Conservation (phyloP, 2,797 vertebrate species). For the Psittacula echo region DNA sequence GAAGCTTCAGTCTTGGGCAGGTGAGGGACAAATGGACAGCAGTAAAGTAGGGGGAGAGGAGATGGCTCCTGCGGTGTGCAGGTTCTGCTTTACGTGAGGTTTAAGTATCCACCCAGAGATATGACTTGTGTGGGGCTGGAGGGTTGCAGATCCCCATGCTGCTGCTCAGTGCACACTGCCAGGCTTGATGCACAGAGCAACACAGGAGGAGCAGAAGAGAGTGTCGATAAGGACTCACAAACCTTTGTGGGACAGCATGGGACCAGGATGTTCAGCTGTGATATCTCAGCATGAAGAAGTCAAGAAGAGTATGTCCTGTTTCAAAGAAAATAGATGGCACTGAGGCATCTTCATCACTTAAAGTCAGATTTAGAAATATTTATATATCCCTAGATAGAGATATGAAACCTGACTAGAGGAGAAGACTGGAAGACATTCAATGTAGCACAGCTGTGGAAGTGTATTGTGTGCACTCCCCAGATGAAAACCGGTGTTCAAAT, state of each 20-base stretch:
- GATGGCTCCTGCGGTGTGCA: rapidly evolving
- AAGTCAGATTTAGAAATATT: conserved; percentile 6
- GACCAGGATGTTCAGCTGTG: neutral
- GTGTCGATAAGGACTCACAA: rapidly evolving
- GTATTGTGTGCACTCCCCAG: neutral
- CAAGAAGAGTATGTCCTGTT: neutral
- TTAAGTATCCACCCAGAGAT: neutral
- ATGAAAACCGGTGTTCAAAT: neutral
- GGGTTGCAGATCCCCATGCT: rapidly evolving
- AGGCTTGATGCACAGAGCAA: neutral
- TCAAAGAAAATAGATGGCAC: neutral
- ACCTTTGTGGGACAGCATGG: neutral
- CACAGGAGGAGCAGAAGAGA: rapidly evolving
- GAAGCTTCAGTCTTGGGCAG: neutral
- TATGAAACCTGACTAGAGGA: neutral
- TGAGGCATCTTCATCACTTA: neutral
- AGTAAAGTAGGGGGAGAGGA: neutral
- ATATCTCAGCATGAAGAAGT: neutral
- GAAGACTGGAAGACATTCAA: neutral
- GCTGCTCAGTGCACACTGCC: neutral
- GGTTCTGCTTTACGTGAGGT: neutral
- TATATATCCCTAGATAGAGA: neutral
- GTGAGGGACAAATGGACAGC: neutral
- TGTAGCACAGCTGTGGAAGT: neutral
- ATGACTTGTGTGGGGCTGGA: neutral